Evolutionary conservation across 2,888 invertebrate genomes (phyloP).

Genomic region (Teleogryllus oceanicus): DNA sequence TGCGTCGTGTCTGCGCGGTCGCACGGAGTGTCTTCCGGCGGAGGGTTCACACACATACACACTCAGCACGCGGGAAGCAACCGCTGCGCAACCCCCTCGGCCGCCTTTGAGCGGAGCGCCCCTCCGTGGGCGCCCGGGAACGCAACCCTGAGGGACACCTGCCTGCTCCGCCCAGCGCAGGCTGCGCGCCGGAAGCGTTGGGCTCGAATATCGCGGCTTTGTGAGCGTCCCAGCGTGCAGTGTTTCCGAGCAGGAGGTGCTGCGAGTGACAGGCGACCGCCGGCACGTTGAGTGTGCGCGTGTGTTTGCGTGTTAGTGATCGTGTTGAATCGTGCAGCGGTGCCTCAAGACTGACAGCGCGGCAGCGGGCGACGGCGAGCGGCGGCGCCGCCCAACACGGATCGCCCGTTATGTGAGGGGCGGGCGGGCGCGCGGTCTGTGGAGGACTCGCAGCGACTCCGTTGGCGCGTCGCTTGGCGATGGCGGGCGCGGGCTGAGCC

Average conservation of each 20-base stretch:
- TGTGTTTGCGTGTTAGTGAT: too few relatives aligned
- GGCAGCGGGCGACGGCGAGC: too few relatives aligned
- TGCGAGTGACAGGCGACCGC: too few relatives aligned
- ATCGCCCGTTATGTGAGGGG: too few relatives aligned
- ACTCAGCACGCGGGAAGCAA: not conserved
- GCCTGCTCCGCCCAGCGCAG: not conserved
- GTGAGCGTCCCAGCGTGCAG: not conserved
- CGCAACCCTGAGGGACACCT: not conserved
- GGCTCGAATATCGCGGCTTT: not conserved
- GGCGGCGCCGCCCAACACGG: too few relatives aligned
- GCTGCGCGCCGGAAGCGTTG: not conserved
- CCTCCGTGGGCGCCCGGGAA: not conserved
- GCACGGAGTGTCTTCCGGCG: too few relatives aligned
- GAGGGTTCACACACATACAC: too few relatives aligned
- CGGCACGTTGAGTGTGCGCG: too few relatives aligned
- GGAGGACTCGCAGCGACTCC: not conserved
- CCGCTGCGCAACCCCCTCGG: not conserved
- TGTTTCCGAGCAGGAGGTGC: too few relatives aligned
- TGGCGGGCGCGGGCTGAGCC: slow-evolving; percentile 22
- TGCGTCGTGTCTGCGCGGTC: too few relatives aligned
- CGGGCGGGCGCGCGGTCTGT: not conserved
- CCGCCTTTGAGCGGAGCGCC: not conserved
- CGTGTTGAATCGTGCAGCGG: too few relatives aligned
- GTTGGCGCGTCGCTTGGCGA: not conserved
- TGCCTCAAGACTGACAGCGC: too few relatives aligned